Percentiles rank a stretch among this genome's conserved stretches.
Evolutionary conservation across 1,140 invertebrate species (phyloP).

Genomic region (Aphelenchoides fujianensis): DNA sequence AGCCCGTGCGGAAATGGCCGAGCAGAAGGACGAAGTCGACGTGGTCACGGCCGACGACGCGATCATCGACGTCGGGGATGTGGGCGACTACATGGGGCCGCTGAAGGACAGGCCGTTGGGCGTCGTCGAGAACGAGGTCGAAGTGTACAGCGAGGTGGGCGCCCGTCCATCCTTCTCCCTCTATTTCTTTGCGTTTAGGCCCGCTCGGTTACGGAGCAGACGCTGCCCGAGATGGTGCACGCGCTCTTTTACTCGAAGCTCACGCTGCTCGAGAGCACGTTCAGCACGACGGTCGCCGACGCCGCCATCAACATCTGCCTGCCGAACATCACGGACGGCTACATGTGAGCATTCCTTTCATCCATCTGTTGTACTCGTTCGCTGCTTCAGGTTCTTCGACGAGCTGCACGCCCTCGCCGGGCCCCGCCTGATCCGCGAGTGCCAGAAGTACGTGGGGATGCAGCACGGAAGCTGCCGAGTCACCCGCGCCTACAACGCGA

Average conservation of each 20-base stretch:
- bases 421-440: conserved; percentile 12
- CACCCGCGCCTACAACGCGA: conserved; percentile 17
- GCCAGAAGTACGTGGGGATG: conserved; percentile 18
- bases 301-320: conserved; percentile 15
- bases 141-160: conserved; percentile 1
- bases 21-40: neutral
- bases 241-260: conserved; percentile 17
- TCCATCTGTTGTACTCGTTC: neutral
- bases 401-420: conserved; percentile 21
- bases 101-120: neutral
- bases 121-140: conserved; percentile 6
- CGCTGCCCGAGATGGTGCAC: conserved; percentile 10
- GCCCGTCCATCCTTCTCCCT: neutral
- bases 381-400: conserved; percentile 8
- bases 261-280: conserved; percentile 6
- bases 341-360: neutral
- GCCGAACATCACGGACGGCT: conserved; percentile 9
- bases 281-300: conserved; percentile 11
- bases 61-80: neutral
- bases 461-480: conserved; percentile 13
- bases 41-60: neutral
- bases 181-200: neutral
- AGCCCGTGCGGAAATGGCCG: neutral
- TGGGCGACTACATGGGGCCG: neutral
- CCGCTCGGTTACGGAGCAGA: neutral